Percentiles rank a stretch among this genome's conserved stretches.
Evolutionary conservation across 2,113 vertebrate species (phyloP).

Genomic region (Trichechus manatus): DNA sequence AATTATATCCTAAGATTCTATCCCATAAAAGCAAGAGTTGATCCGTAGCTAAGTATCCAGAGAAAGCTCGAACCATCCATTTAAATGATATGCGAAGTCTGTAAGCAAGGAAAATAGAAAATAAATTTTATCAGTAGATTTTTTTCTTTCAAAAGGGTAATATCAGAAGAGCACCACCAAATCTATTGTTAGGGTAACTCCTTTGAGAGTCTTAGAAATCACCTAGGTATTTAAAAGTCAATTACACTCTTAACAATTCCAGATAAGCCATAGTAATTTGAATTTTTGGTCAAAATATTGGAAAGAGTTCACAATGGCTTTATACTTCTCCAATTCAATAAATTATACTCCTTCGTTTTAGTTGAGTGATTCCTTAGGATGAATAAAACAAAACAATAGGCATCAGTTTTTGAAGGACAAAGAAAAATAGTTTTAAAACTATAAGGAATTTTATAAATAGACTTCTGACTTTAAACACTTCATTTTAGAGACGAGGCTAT

Average conservation of each 20-base stretch:
- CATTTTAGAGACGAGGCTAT: constrained; percentile 42
- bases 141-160: background rate
- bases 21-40: constrained; percentile 99
- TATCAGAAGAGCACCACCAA: background rate
- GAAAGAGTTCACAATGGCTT: background rate
- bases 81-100: constrained; percentile 98
- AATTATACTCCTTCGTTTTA: constrained; percentile 20
- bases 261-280: background rate
- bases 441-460: constrained; percentile 16
- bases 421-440: constrained; percentile 32
- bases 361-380: background rate
- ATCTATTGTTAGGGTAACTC: background rate
- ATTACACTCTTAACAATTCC: background rate
- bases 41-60: constrained; percentile 98
- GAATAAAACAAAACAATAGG: background rate
- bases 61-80: constrained; percentile 99
- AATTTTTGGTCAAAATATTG: constrained; percentile 51
- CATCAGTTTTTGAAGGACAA: background rate
- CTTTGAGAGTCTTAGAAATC: constrained; percentile 41
- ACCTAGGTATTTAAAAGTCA: background rate
- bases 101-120: constrained; percentile 67
- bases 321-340: constrained; percentile 39
- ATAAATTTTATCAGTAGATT: background rate
- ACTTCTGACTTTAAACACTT: constrained; percentile 54
- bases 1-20: constrained; percentile 96